Conservation (phyloP, 2,113 vertebrate genomes). For the Entelurus aequoreus region DNA sequence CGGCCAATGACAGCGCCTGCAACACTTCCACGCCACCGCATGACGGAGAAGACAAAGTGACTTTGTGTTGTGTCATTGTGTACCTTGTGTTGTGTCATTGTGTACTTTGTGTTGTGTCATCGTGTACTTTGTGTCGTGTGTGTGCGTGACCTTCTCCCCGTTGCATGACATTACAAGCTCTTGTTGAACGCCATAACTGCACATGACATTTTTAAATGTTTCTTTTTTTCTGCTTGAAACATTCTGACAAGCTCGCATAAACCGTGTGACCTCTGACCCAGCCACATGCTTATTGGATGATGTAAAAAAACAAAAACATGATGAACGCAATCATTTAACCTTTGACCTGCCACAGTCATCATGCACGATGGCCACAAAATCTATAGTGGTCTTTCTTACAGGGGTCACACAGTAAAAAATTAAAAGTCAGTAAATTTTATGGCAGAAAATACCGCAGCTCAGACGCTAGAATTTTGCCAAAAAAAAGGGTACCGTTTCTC, state of each 20-base stretch:
- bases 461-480: too few relatives aligned
- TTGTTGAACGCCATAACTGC: slow-evolving; percentile 9
- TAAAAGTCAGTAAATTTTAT: too few relatives aligned
- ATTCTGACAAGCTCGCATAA: slow-evolving; percentile 1
- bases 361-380: too few relatives aligned
- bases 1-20: slow-evolving; percentile 71
- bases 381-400: too few relatives aligned
- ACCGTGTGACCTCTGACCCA: background rate
- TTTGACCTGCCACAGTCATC: too few relatives aligned
- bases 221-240: slow-evolving; percentile 1
- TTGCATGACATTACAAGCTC: slow-evolving; percentile 27
- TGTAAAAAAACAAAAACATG: too few relatives aligned
- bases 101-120: background rate
- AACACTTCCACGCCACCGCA: slow-evolving; percentile 67
- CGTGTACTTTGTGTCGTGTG: background rate
- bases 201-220: slow-evolving; percentile 18
- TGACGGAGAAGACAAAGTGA: slow-evolving; percentile 42
- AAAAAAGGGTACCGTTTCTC: too few relatives aligned
- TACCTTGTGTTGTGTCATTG: background rate
- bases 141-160: slow-evolving; percentile 32
- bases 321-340: too few relatives aligned
- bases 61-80: background rate
- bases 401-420: too few relatives aligned
- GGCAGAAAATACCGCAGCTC: too few relatives aligned
- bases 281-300: too few relatives aligned